A percentile compares a stretch with the other conserved stretches of the same genome.
Evolutionary conservation across 1,140 invertebrate genomes (phyloP).

Genomic region (Tetramorium alpestre): DNA sequence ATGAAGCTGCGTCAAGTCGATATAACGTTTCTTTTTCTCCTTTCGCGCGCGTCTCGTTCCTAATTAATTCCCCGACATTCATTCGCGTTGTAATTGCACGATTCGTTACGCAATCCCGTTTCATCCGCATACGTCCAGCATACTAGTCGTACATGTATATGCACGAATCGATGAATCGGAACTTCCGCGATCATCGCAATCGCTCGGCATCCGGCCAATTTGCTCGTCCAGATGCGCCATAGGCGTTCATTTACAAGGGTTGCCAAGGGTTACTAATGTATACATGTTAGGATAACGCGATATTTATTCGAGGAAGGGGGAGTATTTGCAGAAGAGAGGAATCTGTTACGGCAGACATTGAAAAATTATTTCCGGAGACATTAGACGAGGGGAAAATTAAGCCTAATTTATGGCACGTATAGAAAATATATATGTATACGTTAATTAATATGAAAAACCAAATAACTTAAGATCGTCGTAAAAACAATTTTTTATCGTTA

Average conservation of each 20-base stretch:
- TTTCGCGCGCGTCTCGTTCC: background rate
- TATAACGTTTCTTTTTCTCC: background rate
- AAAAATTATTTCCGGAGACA: background rate
- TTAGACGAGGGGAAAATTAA: background rate
- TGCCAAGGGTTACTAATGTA: background rate
- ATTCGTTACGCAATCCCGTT: conserved; percentile 40
- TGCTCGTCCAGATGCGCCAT: background rate
- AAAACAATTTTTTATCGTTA: too few relatives aligned
- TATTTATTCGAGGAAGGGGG: background rate
- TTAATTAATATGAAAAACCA: background rate
- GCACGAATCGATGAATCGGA: conserved; percentile 40
- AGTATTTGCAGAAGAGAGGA: background rate
- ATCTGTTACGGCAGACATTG: background rate
- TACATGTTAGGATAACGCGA: background rate
- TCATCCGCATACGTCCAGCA: background rate
- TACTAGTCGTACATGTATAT: background rate
- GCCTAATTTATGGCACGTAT: background rate
- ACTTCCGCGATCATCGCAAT: background rate
- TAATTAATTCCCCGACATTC: conserved; percentile 46
- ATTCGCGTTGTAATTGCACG: conserved; percentile 35
- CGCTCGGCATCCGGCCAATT: conserved; percentile 27
- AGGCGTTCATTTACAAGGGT: background rate
- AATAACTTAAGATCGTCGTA: too few relatives aligned
- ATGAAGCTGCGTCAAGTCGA: conserved; percentile 40
- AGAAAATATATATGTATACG: too few relatives aligned